Evolutionary conservation across 2,113 vertebrate species (phyloP).

Genomic region (Pagrus major): DNA sequence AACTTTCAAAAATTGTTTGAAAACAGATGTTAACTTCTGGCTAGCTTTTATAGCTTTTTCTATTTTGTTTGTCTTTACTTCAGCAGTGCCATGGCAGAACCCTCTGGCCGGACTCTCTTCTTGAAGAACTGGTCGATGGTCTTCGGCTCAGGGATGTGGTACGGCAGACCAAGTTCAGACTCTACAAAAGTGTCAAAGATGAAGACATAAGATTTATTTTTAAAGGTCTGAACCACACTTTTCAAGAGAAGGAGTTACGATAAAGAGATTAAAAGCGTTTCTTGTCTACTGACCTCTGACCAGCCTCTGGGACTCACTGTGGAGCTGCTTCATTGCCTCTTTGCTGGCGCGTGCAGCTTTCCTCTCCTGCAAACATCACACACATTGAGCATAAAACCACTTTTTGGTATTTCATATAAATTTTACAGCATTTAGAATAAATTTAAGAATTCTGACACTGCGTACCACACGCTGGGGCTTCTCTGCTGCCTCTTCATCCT

Average conservation of each 20-base stretch:
- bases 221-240: background rate
- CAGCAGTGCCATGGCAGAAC: constrained; percentile 90
- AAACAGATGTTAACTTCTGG: background rate
- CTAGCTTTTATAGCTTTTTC: background rate
- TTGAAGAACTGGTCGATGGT: constrained; percentile 93
- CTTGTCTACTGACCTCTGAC: constrained; percentile 88
- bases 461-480: constrained; percentile 79
- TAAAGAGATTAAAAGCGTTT: background rate
- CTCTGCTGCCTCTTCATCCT: constrained; percentile 57
- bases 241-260: background rate
- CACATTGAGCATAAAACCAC: background rate
- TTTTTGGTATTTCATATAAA: background rate
- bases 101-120: constrained; percentile 85
- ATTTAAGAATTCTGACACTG: background rate
- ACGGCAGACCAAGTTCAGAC: constrained; percentile 90
- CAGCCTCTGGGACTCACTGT: constrained; percentile 95
- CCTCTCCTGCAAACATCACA: constrained; percentile 86
- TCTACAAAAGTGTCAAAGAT: constrained; percentile 81
- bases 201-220: background rate
- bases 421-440: background rate
- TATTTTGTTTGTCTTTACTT: constrained; percentile 86
- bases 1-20: background rate
- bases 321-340: constrained; percentile 93
- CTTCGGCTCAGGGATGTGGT: constrained; percentile 94
- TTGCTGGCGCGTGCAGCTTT: constrained; percentile 93